A percentile compares a stretch with the other conserved stretches of the same genome.
These are phyloP conservation scores for Pterois miles DNA, from an alignment of 2,797 vertebrate species.

Conservation along the genomic window DNA sequence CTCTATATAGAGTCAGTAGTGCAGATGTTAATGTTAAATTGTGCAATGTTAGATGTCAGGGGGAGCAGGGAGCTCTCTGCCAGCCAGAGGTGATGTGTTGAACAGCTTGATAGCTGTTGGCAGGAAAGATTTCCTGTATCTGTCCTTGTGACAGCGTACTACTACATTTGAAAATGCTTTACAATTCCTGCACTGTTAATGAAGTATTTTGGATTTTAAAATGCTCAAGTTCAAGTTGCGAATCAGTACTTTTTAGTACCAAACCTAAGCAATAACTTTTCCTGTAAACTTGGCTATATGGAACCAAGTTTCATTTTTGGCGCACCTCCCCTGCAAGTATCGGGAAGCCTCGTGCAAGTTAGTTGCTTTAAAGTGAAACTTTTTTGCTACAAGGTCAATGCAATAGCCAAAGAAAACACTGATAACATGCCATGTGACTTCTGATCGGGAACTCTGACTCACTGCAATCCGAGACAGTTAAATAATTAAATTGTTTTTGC, in stretches of 20 bases:
- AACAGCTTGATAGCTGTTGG: too few relatives aligned
- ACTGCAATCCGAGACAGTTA: too few relatives aligned
- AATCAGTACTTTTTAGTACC: neutral
- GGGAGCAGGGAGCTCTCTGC: too few relatives aligned
- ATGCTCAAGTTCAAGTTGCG: neutral
- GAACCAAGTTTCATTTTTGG: neutral
- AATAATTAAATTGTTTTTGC: neutral
- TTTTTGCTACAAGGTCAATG: neutral
- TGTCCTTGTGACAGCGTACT: too few relatives aligned
- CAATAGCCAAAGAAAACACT: neutral
- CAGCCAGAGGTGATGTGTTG: too few relatives aligned
- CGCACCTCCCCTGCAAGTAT: neutral
- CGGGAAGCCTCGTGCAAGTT: neutral
- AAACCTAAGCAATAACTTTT: neutral
- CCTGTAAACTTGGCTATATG: neutral
- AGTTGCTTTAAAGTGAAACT: neutral
- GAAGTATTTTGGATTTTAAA: neutral
- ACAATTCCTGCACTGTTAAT: neutral
- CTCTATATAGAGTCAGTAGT: too few relatives aligned
- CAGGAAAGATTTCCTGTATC: too few relatives aligned
- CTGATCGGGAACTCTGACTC: neutral
- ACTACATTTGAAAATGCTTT: neutral
- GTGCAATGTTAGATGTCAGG: too few relatives aligned
- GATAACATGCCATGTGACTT: neutral
- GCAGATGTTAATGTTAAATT: too few relatives aligned